These are phyloP conservation scores for Oryzias melastigma DNA, from an alignment of 2,113 vertebrate species.

Conservation along the genomic window DNA sequence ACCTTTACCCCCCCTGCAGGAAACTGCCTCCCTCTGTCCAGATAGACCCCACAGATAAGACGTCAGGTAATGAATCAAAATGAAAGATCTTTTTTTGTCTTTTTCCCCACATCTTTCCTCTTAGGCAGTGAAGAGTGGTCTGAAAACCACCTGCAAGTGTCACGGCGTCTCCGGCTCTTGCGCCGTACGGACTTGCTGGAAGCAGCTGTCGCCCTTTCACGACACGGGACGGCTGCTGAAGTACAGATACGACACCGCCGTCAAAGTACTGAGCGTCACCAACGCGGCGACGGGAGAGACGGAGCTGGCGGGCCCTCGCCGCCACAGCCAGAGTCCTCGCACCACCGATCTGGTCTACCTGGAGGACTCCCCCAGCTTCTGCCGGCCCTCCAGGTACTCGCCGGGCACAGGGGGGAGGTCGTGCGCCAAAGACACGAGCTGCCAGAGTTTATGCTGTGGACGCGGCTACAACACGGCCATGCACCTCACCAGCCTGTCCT, in stretches of 20 bases:
- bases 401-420: conserved; percentile 86
- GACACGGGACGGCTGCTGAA: conserved; percentile 91
- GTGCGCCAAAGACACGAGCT: conserved; percentile 91
- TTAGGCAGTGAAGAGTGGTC: conserved; percentile 93
- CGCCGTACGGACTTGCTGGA: conserved; percentile 95
- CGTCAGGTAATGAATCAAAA: conserved; percentile 72
- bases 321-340: conserved; percentile 75
- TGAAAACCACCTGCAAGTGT: conserved; percentile 98
- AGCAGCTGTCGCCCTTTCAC: conserved; percentile 94
- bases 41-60: conserved; percentile 74
- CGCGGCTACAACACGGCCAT: conserved; percentile 96
- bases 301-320: conserved; percentile 79
- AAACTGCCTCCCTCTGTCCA: conserved; percentile 56
- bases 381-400: conserved; percentile 90
- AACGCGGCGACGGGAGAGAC: conserved; percentile 90
- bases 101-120: conserved; percentile 14
- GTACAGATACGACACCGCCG: conserved; percentile 85
- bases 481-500: conserved; percentile 89
- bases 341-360: conserved; percentile 89
- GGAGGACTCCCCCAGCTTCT: conserved; percentile 97
- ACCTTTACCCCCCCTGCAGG: conserved; percentile 51
- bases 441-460: conserved; percentile 94
- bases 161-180: conserved; percentile 97
- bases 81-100: conserved; percentile 45
- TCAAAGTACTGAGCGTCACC: conserved; percentile 90